phyloP scores from a whole-genome alignment of 2,113 vertebrate species.

The Anguilla japonica region DNA sequence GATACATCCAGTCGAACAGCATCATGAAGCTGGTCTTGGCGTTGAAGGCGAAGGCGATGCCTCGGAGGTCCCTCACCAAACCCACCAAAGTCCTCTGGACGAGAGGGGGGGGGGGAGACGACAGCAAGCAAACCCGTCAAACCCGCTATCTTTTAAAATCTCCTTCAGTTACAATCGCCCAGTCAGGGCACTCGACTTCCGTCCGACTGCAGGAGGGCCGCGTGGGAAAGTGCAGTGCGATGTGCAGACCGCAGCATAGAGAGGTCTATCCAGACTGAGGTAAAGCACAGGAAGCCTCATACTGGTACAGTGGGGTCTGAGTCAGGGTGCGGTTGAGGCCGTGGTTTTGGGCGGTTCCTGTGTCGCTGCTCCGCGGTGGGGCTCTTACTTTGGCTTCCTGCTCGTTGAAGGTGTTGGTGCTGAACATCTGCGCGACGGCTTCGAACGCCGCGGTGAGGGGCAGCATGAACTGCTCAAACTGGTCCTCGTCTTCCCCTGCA shows the following conservation, averaged over 20 bases:
- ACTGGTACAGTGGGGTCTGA: background rate
- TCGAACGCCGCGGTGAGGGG: constrained; percentile 95
- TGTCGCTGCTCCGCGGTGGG: background rate
- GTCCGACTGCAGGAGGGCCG: too few relatives aligned
- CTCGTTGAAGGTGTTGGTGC: constrained; percentile 95
- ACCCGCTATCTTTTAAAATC: background rate
- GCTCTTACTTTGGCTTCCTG: constrained; percentile 92
- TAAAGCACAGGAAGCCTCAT: too few relatives aligned
- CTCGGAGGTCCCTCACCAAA: constrained; percentile 89
- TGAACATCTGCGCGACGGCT: constrained; percentile 95
- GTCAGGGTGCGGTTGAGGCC: background rate
- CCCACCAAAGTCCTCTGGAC: constrained; percentile 89
- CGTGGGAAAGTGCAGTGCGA: too few relatives aligned
- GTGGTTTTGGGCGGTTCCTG: background rate
- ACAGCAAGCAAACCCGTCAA: background rate
- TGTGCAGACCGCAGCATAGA: too few relatives aligned
- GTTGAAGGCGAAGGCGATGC: constrained; percentile 98
- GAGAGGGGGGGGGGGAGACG: background rate
- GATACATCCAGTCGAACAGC: constrained; percentile 99
- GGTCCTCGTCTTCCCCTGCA: constrained; percentile 93
- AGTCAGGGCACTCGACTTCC: too few relatives aligned
- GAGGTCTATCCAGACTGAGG: background rate
- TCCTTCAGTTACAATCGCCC: too few relatives aligned
- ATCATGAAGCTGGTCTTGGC: constrained; percentile 99
- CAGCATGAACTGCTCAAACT: constrained; percentile 98